Conservation (phyloP, 2,113 vertebrate species). For the Microcebus tavaratra region DNA sequence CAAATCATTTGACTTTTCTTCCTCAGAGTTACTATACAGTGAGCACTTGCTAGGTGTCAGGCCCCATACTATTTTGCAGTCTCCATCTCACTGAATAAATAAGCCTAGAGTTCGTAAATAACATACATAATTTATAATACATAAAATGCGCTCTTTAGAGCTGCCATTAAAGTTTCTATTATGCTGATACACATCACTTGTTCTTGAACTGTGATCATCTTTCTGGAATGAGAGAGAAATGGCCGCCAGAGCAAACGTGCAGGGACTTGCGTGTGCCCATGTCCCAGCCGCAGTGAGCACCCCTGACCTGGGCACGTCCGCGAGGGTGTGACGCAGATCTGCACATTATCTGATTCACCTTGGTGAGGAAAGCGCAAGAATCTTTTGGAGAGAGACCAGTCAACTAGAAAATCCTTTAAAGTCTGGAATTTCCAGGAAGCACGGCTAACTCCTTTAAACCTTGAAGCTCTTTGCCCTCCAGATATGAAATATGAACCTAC, state of each 20-base stretch:
- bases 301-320: not conserved
- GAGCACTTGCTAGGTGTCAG: not conserved
- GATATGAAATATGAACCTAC: conserved; percentile 7
- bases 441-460: conserved; percentile 15
- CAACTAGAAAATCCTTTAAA: conserved; percentile 15
- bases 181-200: not conserved
- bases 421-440: conserved; percentile 18
- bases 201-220: not conserved
- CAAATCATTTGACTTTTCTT: not conserved
- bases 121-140: not conserved
- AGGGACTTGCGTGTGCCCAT: not conserved
- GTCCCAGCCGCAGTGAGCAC: not conserved
- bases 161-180: not conserved
- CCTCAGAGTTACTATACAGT: not conserved
- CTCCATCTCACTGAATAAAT: not conserved
- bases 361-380: not conserved
- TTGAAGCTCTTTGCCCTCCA: not conserved
- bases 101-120: not conserved
- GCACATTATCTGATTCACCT: not conserved
- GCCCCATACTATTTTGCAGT: not conserved
- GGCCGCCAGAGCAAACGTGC: not conserved
- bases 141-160: not conserved
- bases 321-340: not conserved
- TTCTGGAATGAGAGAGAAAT: not conserved
- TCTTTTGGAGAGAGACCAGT: conserved; percentile 20